Conservation (phyloP, 2,888 invertebrate genomes). For the Caenorhabditis imperialis region DNA sequence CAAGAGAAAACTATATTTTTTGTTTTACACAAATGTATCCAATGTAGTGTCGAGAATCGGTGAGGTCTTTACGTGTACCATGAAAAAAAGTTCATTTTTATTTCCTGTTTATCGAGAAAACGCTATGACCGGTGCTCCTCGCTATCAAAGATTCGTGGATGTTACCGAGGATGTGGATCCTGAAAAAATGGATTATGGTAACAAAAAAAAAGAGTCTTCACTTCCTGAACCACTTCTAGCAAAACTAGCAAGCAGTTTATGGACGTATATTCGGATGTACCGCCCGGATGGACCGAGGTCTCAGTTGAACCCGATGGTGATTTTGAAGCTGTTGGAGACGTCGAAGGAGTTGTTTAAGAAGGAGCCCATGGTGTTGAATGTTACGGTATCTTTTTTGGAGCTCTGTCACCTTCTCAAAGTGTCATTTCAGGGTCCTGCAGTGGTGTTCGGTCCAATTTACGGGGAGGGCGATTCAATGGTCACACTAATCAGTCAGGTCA, state of each 20-base stretch:
- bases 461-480: slow-evolving; percentile 66
- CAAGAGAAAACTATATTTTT: too few relatives aligned
- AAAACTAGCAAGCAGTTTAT: slow-evolving; percentile 29
- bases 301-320: slow-evolving; percentile 16
- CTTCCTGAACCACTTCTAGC: too few relatives aligned
- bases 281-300: slow-evolving; percentile 27
- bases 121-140: too few relatives aligned
- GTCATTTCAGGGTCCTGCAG: slow-evolving; percentile 28
- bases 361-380: slow-evolving; percentile 38
- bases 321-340: slow-evolving; percentile 24
- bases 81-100: too few relatives aligned
- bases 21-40: too few relatives aligned
- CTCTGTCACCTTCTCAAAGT: too few relatives aligned
- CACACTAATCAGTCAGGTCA: slow-evolving; percentile 53
- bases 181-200: slow-evolving; percentile 44
- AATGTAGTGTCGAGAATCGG: too few relatives aligned
- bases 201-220: too few relatives aligned
- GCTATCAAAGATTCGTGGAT: slow-evolving; percentile 16
- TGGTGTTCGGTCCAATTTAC: slow-evolving; percentile 62
- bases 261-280: slow-evolving; percentile 26
- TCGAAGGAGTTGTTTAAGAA: slow-evolving; percentile 15
- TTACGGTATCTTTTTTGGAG: too few relatives aligned
- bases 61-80: too few relatives aligned
- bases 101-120: too few relatives aligned
- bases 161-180: slow-evolving; percentile 23